These are phyloP conservation scores for Anorthoa munda DNA, from an alignment of 2,888 invertebrate genomes.

Conservation along the genomic window DNA sequence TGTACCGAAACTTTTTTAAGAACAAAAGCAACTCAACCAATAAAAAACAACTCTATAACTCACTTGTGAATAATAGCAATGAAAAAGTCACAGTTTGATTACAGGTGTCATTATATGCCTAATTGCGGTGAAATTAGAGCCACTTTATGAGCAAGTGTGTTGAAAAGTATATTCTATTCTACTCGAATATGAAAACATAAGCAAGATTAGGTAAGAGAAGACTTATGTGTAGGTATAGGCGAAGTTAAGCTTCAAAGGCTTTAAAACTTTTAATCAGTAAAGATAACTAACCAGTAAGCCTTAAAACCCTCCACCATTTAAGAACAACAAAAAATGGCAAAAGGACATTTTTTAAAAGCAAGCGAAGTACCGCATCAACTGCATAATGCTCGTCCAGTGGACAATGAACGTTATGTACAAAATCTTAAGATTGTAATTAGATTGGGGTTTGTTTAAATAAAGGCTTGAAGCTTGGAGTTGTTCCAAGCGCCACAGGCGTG, in stretches of 20 bases:
- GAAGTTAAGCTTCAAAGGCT: background rate
- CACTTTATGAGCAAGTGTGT: too few species aligned
- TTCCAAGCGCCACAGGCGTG: constrained; percentile 72
- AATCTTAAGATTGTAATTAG: constrained; percentile 55
- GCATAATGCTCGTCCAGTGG: constrained; percentile 28
- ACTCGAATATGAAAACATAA: too few species aligned
- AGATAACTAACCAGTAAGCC: constrained; percentile 37
- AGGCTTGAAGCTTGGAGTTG: constrained; percentile 62
- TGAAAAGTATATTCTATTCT: too few species aligned
- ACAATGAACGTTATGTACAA: constrained; percentile 42
- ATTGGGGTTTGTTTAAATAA: constrained; percentile 37
- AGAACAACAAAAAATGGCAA: constrained; percentile 61
- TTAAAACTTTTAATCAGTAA: constrained; percentile 32
- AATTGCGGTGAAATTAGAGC: too few species aligned
- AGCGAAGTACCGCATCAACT: constrained; percentile 49
- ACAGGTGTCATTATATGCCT: too few species aligned
- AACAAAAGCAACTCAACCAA: too few species aligned
- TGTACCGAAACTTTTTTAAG: too few species aligned
- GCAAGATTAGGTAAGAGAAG: too few species aligned
- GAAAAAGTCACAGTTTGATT: too few species aligned
- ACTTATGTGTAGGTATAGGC: too few species aligned
- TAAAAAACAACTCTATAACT: too few species aligned
- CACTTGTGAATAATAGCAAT: too few species aligned
- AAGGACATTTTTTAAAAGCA: constrained; percentile 54
- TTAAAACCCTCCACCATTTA: constrained; percentile 45